phyloP scores from a whole-genome alignment of 2,797 vertebrate genomes.

The Lepilemur ruficaudatus region DNA sequence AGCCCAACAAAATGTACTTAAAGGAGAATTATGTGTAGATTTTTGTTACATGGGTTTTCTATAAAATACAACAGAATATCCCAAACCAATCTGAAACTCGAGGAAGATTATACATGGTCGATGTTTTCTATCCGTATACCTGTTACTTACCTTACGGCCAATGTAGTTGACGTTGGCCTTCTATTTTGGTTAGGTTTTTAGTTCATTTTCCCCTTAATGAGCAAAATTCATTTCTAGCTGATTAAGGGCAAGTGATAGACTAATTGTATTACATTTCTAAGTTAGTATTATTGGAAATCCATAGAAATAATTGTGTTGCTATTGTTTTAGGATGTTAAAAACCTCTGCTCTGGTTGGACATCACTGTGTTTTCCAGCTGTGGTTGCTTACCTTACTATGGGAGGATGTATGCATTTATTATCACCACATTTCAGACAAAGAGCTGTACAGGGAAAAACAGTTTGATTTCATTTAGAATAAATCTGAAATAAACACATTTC shows the following conservation, averaged over 20 bases:
- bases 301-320: background rate
- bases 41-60: background rate
- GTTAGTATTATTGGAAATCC: conserved; percentile 3
- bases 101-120: background rate
- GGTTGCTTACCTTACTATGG: background rate
- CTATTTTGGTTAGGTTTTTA: conserved; percentile 30
- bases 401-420: background rate
- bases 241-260: background rate
- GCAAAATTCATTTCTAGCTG: conserved; percentile 38
- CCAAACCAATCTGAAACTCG: background rate
- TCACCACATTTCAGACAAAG: background rate
- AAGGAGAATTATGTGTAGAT: background rate
- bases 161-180: background rate
- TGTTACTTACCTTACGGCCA: background rate
- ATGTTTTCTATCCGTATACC: background rate
- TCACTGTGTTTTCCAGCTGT: background rate
- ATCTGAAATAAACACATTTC: conserved; percentile 27
- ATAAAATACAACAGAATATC: background rate
- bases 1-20: background rate
- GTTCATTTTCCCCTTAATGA: conserved; percentile 6
- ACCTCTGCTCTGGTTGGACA: background rate
- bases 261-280: background rate
- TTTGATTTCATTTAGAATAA: conserved; percentile 1
- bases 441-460: background rate
- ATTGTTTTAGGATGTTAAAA: background rate